A percentile compares a stretch with the other conserved stretches of the same genome.
Conservation (phyloP, 2,888 invertebrate species). For the Euclidia mi region DNA sequence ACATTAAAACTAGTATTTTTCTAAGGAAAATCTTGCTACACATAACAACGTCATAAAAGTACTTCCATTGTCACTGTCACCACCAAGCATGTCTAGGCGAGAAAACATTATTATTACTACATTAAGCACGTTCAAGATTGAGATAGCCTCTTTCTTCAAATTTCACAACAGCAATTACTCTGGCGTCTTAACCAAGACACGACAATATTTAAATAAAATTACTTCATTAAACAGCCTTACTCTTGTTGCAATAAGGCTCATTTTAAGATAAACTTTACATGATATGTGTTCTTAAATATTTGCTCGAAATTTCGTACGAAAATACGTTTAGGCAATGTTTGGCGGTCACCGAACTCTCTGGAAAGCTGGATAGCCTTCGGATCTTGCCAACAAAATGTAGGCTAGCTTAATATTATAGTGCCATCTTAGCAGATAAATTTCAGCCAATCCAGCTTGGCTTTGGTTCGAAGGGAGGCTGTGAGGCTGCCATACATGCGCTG, state of each 20-base stretch:
- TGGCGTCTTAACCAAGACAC: constrained; percentile 27
- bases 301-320: constrained; percentile 23
- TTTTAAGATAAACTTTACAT: constrained; percentile 13
- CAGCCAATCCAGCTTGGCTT: background rate
- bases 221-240: constrained; percentile 22
- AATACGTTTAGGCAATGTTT: constrained; percentile 12
- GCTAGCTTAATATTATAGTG: too few species aligned
- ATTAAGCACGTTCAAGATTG: constrained; percentile 17
- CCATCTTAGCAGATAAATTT: too few species aligned
- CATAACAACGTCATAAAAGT: too few species aligned
- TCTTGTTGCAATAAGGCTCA: constrained; percentile 23
- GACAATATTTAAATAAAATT: constrained; percentile 36
- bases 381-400: constrained; percentile 8
- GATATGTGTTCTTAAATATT: constrained; percentile 35
- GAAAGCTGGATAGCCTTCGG: constrained; percentile 35
- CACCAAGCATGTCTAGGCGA: constrained; percentile 42
- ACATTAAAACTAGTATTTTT: too few species aligned
- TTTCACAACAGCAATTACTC: constrained; percentile 48
- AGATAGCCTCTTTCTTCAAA: constrained; percentile 36
- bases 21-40: too few species aligned
- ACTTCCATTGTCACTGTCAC: too few species aligned
- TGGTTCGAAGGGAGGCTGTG: background rate
- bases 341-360: constrained; percentile 20
- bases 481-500: too few species aligned
- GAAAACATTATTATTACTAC: constrained; percentile 13